Evolutionary conservation across 2,888 invertebrate genomes (phyloP).

Genomic region (Trichacis sp.): DNA sequence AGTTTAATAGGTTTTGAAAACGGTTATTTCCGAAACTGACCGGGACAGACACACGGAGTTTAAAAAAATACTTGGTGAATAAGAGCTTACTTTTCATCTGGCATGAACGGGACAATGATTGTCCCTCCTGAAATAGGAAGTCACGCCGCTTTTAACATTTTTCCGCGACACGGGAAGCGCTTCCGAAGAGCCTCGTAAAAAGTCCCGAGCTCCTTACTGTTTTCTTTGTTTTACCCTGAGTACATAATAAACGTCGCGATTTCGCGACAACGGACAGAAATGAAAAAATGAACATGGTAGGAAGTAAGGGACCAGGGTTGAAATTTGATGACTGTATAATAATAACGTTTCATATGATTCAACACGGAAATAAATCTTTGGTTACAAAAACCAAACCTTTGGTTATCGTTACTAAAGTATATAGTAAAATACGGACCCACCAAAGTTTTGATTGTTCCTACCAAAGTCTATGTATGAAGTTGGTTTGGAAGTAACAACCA

Average conservation of each 20-base stretch:
- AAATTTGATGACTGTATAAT: too few relatives aligned
- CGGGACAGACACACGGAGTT: neutral
- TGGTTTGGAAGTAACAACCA: too few relatives aligned
- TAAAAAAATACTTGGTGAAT: conserved; percentile 3
- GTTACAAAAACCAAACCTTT: too few relatives aligned
- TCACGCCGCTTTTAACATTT: conserved; percentile 53
- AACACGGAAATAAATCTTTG: too few relatives aligned
- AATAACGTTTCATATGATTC: too few relatives aligned
- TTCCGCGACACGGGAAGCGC: conserved; percentile 36
- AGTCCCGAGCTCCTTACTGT: conserved; percentile 20
- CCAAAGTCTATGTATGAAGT: too few relatives aligned
- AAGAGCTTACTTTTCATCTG: conserved; percentile 13
- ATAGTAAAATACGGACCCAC: too few relatives aligned
- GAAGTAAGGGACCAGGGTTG: too few relatives aligned
- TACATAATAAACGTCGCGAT: conserved; percentile 58
- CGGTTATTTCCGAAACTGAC: neutral
- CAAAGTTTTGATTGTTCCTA: too few relatives aligned
- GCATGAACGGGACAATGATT: conserved; percentile 14
- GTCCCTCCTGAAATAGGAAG: conserved; percentile 8
- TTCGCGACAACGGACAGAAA: conserved; percentile 39
- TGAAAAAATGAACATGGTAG: conserved; percentile 15
- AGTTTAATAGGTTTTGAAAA: neutral
- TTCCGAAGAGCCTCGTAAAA: conserved; percentile 33
- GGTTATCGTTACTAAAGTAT: too few relatives aligned
- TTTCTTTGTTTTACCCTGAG: conserved; percentile 46